Percentiles rank a stretch among this genome's conserved stretches.
Evolutionary conservation across 2,113 vertebrate genomes (phyloP).

Genomic region (Muntiacus reevesi): DNA sequence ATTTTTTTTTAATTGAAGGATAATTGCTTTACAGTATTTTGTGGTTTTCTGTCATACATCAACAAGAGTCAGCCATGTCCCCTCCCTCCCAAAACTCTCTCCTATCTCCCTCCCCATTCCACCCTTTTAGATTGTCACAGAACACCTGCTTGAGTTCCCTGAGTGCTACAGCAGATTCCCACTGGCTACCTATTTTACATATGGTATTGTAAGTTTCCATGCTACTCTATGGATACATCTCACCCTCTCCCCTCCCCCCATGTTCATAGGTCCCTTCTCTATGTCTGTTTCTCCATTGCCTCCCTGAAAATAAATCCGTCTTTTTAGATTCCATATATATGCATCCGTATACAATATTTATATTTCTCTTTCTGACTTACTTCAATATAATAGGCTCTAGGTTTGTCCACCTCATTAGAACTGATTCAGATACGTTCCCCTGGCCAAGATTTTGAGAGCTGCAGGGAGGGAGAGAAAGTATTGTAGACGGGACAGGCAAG

Average conservation of each 20-base stretch:
- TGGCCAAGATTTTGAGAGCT: neutral
- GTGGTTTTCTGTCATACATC: neutral
- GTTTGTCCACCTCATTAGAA: neutral
- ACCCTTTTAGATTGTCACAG: neutral
- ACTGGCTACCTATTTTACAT: neutral
- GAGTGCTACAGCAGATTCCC: neutral
- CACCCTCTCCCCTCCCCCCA: neutral
- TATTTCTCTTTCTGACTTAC: neutral
- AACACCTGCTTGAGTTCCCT: neutral
- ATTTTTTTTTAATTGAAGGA: neutral
- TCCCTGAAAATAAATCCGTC: neutral
- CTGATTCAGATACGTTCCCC: neutral
- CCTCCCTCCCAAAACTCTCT: neutral
- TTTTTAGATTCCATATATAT: neutral
- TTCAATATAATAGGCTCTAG: neutral
- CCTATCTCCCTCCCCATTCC: neutral
- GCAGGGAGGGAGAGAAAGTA: neutral
- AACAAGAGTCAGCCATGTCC: neutral
- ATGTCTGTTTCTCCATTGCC: neutral
- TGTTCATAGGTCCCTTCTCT: neutral
- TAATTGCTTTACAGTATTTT: neutral
- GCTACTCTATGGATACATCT: neutral
- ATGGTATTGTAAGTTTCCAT: neutral
- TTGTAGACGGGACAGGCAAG: neutral
- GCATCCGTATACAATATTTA: neutral